Percentiles rank a stretch among this genome's conserved stretches.
phyloP scores from a whole-genome alignment of 64 coral and sea anemone genomes.

The Montipora cactus region DNA sequence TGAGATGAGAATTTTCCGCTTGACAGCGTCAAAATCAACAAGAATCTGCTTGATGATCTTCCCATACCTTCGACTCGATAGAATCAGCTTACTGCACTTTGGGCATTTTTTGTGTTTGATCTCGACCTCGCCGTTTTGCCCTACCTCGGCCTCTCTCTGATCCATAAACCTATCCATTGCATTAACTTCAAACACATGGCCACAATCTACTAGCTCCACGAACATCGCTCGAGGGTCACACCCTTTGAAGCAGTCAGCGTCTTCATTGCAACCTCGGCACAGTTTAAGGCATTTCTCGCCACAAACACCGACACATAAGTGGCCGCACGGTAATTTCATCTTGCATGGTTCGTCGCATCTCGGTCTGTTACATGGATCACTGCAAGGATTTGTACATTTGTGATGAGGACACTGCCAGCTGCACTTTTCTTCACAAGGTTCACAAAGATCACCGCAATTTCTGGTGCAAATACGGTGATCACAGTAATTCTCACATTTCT shows the following conservation, averaged over 20 bases:
- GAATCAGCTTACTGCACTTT: conserved; percentile 72
- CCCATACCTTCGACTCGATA: conserved; percentile 69
- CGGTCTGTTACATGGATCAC: conserved; percentile 50
- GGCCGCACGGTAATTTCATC: conserved; percentile 41
- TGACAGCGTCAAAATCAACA: conserved; percentile 74
- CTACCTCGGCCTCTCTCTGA: background rate
- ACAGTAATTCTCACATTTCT: conserved; percentile 34
- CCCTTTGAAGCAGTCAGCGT: conserved; percentile 60
- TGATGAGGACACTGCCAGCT: conserved; percentile 64
- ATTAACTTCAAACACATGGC: conserved; percentile 82
- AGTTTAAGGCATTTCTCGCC: conserved; percentile 72
- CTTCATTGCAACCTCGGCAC: conserved; percentile 78
- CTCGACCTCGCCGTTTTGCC: background rate
- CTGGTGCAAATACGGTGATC: conserved; percentile 35
- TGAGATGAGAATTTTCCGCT: conserved; percentile 23
- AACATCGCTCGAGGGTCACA: conserved; percentile 72
- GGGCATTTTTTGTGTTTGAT: conserved; percentile 65
- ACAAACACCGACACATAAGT: conserved; percentile 80
- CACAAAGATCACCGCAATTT: conserved; percentile 67
- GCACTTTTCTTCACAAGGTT: conserved; percentile 45
- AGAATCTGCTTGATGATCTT: conserved; percentile 65
- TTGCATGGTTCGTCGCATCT: conserved; percentile 72
- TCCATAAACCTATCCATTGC: conserved; percentile 73
- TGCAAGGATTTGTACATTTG: conserved; percentile 45
- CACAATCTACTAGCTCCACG: conserved; percentile 79